Evolutionary conservation across 2,113 vertebrate genomes (phyloP).

Genomic region (Ciconia maguari): DNA sequence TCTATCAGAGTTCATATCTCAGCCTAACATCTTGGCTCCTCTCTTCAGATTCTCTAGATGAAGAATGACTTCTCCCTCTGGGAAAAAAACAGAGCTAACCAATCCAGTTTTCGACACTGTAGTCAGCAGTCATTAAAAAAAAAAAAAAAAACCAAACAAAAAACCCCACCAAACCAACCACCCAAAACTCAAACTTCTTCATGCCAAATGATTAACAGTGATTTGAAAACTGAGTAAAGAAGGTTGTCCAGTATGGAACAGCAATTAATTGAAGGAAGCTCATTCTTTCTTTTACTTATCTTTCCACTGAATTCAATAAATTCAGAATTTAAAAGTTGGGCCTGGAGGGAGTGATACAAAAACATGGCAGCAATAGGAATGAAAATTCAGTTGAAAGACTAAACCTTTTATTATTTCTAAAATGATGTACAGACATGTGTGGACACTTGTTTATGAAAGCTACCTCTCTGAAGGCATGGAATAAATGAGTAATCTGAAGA

Average conservation of each 20-base stretch:
- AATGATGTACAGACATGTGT: not conserved
- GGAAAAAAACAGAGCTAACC: not conserved
- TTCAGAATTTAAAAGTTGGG: not conserved
- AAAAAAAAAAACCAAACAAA: not conserved
- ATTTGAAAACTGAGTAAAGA: conserved; percentile 55
- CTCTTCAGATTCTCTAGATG: conserved; percentile 72
- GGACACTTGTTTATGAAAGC: not conserved
- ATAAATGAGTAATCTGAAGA: conserved; percentile 70
- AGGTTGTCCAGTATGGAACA: conserved; percentile 9
- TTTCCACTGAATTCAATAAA: not conserved
- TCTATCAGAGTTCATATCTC: conserved; percentile 12
- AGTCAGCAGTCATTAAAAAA: not conserved
- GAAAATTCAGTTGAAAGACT: conserved; percentile 39
- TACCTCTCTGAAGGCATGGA: conserved; percentile 19
- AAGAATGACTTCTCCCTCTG: not conserved
- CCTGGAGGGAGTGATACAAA: not conserved
- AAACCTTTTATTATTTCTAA: conserved; percentile 34
- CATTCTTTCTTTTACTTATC: conserved; percentile 9
- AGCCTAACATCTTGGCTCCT: conserved; percentile 49
- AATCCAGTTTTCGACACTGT: conserved; percentile 2
- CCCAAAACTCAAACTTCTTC: not conserved
- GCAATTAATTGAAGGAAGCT: conserved; percentile 9
- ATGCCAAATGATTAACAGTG: not conserved
- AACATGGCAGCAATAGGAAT: not conserved
- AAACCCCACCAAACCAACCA: too few relatives aligned